These are phyloP conservation scores for Whitmania pigra DNA, from an alignment of 1,140 invertebrate genomes.

Conservation along the genomic window DNA sequence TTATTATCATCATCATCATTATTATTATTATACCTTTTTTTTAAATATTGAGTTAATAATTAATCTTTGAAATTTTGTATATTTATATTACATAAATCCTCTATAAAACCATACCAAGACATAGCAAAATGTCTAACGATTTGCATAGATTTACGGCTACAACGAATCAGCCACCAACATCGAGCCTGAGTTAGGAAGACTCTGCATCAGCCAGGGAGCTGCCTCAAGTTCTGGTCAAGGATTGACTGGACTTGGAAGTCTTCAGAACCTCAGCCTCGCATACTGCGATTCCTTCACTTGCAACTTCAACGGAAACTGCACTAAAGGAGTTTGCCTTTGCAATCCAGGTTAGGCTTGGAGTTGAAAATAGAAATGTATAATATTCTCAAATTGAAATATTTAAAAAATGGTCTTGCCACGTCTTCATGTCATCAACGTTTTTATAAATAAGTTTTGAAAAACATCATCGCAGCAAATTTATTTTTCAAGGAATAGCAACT, in stretches of 20 bases:
- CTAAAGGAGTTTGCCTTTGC: not conserved
- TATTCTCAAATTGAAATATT: too few relatives aligned
- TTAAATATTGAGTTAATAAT: too few relatives aligned
- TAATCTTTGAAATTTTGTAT: too few relatives aligned
- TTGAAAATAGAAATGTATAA: not conserved
- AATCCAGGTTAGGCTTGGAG: not conserved
- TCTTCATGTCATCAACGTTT: too few relatives aligned
- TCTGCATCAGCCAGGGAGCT: not conserved
- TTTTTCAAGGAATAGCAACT: too few relatives aligned
- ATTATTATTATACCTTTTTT: too few relatives aligned
- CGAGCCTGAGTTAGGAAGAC: not conserved
- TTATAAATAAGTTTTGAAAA: too few relatives aligned
- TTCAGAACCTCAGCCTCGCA: not conserved
- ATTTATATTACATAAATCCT: too few relatives aligned
- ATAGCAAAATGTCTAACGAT: not conserved
- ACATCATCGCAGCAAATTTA: too few relatives aligned
- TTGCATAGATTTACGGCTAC: not conserved
- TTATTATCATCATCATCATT: too few relatives aligned
- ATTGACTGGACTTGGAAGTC: not conserved
- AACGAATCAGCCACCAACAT: not conserved
- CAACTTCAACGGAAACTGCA: not conserved
- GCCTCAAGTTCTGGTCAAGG: not conserved
- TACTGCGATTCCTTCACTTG: constrained; percentile 5
- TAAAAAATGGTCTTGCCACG: too few relatives aligned
- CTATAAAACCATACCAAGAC: too few relatives aligned